Percentiles rank a stretch among this genome's conserved stretches.
These are phyloP conservation scores for Scaptodrosophila lebanonensis DNA, from an alignment of 1,140 invertebrate species.

Conservation along the genomic window DNA sequence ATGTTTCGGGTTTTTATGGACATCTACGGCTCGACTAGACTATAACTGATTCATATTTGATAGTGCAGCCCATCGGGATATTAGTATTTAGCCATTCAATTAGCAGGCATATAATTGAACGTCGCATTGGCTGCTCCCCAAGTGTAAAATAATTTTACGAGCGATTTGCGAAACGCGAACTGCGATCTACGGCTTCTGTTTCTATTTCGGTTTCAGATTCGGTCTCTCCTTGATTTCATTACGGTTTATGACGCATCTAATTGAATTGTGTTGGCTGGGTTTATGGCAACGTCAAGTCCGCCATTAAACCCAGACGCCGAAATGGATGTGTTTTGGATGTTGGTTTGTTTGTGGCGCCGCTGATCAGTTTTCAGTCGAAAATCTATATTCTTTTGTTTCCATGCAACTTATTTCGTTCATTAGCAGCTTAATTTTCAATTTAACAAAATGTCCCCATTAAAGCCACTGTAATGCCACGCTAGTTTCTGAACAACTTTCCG, in stretches of 20 bases:
- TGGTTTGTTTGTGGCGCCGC: slow-evolving; percentile 18
- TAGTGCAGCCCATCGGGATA: slow-evolving; percentile 14
- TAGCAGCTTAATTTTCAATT: slow-evolving; percentile 36
- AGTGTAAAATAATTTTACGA: slow-evolving; percentile 8
- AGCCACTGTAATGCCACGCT: neutral
- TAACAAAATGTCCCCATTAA: neutral
- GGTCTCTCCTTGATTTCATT: slow-evolving; percentile 41
- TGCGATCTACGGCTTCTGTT: neutral
- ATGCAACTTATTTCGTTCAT: slow-evolving; percentile 24
- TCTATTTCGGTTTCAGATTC: slow-evolving; percentile 12
- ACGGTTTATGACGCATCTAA: slow-evolving; percentile 31
- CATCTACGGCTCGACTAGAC: too few relatives aligned
- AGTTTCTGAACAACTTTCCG: too few relatives aligned
- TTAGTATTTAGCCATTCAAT: slow-evolving; percentile 31
- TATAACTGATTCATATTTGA: too few relatives aligned
- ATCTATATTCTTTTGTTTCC: too few relatives aligned
- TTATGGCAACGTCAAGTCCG: slow-evolving; percentile 46
- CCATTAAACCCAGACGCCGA: slow-evolving; percentile 1
- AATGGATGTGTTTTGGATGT: slow-evolving; percentile 11
- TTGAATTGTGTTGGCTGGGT: slow-evolving; percentile 30
- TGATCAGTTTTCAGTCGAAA: neutral
- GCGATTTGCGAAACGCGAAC: neutral
- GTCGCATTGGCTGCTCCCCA: slow-evolving; percentile 7
- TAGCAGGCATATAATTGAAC: slow-evolving; percentile 52
- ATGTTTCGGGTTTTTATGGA: too few relatives aligned